These are phyloP conservation scores for Gymnocypris eckloni DNA, from an alignment of 2,797 vertebrate species.

Conservation along the genomic window DNA sequence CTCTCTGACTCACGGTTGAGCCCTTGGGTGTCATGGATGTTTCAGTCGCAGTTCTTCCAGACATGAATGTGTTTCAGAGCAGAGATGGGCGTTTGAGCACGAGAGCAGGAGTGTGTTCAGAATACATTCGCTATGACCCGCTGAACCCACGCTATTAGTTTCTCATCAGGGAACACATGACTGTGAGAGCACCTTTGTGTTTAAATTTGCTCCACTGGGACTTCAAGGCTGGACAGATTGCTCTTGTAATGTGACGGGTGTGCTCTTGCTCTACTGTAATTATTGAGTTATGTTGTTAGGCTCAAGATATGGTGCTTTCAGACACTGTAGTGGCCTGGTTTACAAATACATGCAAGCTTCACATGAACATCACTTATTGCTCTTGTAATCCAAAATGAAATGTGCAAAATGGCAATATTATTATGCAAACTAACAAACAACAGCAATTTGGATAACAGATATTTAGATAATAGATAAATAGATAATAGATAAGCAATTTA, in stretches of 20 bases:
- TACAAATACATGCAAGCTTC: background rate
- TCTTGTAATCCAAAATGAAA: background rate
- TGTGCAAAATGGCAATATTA: background rate
- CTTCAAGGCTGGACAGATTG: background rate
- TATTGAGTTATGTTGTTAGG: background rate
- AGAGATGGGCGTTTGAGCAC: background rate
- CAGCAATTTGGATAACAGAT: too few relatives aligned
- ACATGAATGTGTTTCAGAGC: conserved; percentile 4
- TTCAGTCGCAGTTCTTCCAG: background rate
- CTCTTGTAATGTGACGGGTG: background rate
- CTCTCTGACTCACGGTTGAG: background rate
- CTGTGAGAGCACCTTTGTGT: background rate
- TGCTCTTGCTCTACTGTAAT: background rate
- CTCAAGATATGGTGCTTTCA: background rate
- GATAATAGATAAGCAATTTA: background rate
- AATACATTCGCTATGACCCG: background rate
- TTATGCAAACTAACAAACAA: background rate
- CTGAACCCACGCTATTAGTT: conserved; percentile 5
- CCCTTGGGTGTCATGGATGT: background rate
- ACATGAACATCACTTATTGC: background rate
- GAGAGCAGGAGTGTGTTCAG: conserved; percentile 11
- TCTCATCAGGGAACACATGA: conserved; percentile 9
- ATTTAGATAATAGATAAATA: background rate
- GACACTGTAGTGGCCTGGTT: background rate
- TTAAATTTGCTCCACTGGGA: background rate